A percentile compares a stretch with the other conserved stretches of the same genome.
These are phyloP conservation scores for Rhizomys pruinosus DNA, from an alignment of 2,113 vertebrate species.

Conservation along the genomic window DNA sequence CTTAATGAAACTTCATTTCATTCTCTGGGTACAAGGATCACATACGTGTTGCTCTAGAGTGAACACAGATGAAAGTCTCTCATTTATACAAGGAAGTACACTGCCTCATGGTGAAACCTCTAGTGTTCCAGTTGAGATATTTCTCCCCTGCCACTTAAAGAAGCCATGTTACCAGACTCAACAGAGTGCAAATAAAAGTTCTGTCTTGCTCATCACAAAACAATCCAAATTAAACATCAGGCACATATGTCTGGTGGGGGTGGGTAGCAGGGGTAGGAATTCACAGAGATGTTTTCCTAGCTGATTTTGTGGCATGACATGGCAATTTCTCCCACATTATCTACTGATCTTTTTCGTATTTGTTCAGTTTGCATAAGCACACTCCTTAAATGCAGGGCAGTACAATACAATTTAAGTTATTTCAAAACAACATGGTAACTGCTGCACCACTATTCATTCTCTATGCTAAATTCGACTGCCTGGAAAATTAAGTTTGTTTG, in stretches of 20 bases:
- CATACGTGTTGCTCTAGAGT: neutral
- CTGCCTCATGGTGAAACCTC: neutral
- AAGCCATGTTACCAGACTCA: neutral
- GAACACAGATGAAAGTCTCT: neutral
- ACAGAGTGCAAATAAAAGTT: neutral
- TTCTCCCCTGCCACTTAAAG: neutral
- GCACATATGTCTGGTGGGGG: neutral
- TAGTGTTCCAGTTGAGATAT: neutral
- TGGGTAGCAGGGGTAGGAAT: neutral
- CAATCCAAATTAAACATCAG: conserved; percentile 22
- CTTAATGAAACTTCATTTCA: conserved; percentile 39
- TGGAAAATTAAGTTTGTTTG: conserved; percentile 81
- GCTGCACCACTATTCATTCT: conserved; percentile 71
- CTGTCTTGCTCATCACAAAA: neutral
- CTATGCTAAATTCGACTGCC: conserved; percentile 72
- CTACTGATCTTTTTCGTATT: conserved; percentile 73
- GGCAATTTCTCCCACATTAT: conserved; percentile 40
- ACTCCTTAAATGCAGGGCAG: conserved; percentile 63
- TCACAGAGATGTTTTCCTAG: conserved; percentile 6
- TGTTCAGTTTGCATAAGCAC: conserved; percentile 49
- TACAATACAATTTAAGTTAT: conserved; percentile 61
- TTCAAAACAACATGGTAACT: conserved; percentile 75
- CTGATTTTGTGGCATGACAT: neutral
- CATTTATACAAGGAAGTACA: neutral
- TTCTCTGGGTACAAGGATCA: neutral